Conservation (phyloP, 2,797 vertebrate species). For the Paguma larvata region DNA sequence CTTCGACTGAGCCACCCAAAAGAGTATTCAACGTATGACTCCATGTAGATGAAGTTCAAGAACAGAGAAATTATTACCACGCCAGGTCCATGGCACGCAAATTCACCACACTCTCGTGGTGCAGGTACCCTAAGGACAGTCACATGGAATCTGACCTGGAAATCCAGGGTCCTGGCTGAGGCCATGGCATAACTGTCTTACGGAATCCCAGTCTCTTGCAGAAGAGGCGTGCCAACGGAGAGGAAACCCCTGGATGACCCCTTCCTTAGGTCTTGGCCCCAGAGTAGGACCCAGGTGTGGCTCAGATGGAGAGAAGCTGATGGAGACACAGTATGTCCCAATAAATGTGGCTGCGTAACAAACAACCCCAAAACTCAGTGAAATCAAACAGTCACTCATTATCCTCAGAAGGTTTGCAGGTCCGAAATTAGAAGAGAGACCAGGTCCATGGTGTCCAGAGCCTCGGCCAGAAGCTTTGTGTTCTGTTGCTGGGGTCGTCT, state of each 20-base stretch:
- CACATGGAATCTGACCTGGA: background rate
- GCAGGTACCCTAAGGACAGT: background rate
- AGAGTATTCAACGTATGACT: too few relatives aligned
- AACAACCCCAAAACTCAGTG: background rate
- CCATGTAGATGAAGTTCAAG: background rate
- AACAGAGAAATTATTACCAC: background rate
- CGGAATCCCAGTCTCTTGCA: too few relatives aligned
- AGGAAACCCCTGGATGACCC: background rate
- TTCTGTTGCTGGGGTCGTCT: background rate
- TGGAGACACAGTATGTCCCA: background rate
- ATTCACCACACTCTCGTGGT: fast-evolving
- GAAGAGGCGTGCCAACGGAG: background rate
- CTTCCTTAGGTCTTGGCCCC: background rate
- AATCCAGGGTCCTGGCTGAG: too few relatives aligned
- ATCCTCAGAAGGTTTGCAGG: background rate
- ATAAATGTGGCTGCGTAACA: background rate
- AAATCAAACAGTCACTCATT: fast-evolving
- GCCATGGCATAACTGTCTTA: background rate
- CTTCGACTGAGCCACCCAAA: too few relatives aligned
- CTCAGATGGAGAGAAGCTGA: background rate
- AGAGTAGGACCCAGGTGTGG: background rate
- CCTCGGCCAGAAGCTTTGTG: fast-evolving
- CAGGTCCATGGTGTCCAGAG: fast-evolving
- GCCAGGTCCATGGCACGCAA: too few relatives aligned
- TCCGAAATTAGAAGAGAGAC: background rate